Evolutionary conservation across 2,113 vertebrate species (phyloP).

Genomic region (Aleadryas rufinucha): DNA sequence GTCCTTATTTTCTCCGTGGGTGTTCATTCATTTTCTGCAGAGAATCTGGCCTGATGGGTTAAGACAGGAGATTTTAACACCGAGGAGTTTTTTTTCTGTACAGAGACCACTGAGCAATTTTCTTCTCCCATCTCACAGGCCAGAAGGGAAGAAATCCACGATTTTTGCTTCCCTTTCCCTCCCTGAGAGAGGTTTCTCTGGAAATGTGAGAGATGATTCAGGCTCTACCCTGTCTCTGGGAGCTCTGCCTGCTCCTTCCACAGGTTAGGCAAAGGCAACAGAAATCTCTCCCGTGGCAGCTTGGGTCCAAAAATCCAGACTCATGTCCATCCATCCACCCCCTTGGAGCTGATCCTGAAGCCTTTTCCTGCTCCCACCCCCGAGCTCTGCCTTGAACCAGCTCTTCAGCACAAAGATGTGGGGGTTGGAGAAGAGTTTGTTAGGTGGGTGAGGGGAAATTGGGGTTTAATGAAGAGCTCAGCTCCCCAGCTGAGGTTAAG

Average conservation of each 20-base stretch:
- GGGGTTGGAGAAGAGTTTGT: background rate
- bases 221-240: background rate
- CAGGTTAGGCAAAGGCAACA: background rate
- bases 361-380: background rate
- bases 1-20: background rate
- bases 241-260: background rate
- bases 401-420: background rate
- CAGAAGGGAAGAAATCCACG: background rate
- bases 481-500: background rate
- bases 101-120: background rate
- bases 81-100: background rate
- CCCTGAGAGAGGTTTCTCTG: background rate
- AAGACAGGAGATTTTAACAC: background rate
- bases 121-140: background rate
- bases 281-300: background rate
- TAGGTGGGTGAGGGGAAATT: background rate
- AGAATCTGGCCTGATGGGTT: background rate
- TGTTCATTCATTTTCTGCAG: background rate
- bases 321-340: background rate
- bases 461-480: background rate
- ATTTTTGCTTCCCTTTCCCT: background rate
- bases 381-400: background rate
- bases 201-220: background rate
- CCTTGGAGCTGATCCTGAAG: background rate
- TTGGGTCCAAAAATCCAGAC: background rate